Base-by-base conservation (phyloP, 2,888 invertebrate genomes). In the Cancer borealis region DNA sequence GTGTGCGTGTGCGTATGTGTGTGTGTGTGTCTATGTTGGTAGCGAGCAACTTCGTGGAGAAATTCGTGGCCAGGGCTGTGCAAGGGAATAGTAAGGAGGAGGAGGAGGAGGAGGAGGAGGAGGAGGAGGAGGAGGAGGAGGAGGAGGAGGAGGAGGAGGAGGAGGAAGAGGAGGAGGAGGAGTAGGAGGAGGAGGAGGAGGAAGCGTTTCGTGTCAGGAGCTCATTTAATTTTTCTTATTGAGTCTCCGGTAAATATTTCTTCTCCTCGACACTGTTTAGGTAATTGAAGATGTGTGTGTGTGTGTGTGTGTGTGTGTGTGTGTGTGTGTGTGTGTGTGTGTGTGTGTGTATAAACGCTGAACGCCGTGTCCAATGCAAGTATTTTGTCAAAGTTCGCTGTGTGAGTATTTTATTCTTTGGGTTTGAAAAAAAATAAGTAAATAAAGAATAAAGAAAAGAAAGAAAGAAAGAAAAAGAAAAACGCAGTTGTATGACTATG, bases 151-250 rank as follows among this genome's bases (percentile, higher is more conserved):
- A 39, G 39, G 39, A 39, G 39, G 39, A 39, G 39, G 39, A 39
- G 39, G 39, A 39, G 39, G 39, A 39, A 39, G n/a, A n/a, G n/a
- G n/a, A n/a, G n/a, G n/a, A n/a, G 39, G 39, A 39, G 60, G 60
- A 17, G 17, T 5, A 21, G 60, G 21, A 21, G 60, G 60, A 14
- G 17, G 60, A 21, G 66, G 8, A n/a, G n/a, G n/a, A 66, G 66
- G 66, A n/a, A n/a, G 6, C 2, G 66, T n/a, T 4, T 66, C 66
- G 66, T 66, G 66, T 66, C 2, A 6, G 21, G 66, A 66, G 66
- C 66, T 66, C 66, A n/a, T 66, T 66, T n/a, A 66, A 66, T 66
- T 66, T 66, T 66, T 66, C 54, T 66, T 66, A 66, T n/a, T n/a
- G n/a, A 14, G 66, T 66, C 66, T 21, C n/a, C 66, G 66, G 66